Conservation (phyloP, 2,113 vertebrate genomes). For the Nansenia antarctica region DNA sequence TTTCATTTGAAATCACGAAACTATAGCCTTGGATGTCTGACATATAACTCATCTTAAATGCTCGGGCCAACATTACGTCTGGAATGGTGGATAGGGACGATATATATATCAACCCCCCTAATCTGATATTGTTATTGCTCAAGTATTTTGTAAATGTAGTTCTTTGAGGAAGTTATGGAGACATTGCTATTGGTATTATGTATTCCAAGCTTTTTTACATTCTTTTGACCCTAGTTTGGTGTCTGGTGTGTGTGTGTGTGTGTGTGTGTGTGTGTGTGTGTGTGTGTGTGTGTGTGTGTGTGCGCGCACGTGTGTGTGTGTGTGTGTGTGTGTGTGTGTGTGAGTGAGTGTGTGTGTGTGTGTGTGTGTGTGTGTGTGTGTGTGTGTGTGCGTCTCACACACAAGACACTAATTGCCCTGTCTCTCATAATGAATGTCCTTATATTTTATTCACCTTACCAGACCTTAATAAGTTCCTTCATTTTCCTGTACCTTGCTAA, state of each 20-base stretch:
- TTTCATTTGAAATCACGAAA: slow-evolving; percentile 73
- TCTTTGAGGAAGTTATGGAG: too few relatives aligned
- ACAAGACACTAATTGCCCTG: slow-evolving; percentile 54
- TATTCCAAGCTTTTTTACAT: slow-evolving; percentile 55
- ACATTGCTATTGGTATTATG: slow-evolving; percentile 35
- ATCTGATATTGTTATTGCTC: slow-evolving; percentile 62
- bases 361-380: too few relatives aligned
- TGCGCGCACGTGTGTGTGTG: too few relatives aligned
- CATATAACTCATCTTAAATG: slow-evolving; percentile 68
- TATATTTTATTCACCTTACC: slow-evolving; percentile 65
- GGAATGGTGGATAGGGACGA: slow-evolving; percentile 37
- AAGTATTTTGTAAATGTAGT: slow-evolving; percentile 73
- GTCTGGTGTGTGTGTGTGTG: neutral
- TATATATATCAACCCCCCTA: slow-evolving; percentile 53
- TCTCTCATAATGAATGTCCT: slow-evolving; percentile 55
- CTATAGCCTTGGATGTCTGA: slow-evolving; percentile 63
- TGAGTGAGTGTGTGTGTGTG: too few relatives aligned
- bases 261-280: too few relatives aligned
- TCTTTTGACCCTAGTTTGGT: neutral
- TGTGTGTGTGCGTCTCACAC: too few relatives aligned
- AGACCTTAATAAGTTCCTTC: slow-evolving; percentile 62
- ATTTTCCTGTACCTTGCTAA: slow-evolving; percentile 44
- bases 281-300: too few relatives aligned
- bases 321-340: too few relatives aligned
- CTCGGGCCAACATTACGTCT: slow-evolving; percentile 55